Evolutionary conservation across 2,113 vertebrate genomes (phyloP).

Genomic region (Turdus rufiventris): DNA sequence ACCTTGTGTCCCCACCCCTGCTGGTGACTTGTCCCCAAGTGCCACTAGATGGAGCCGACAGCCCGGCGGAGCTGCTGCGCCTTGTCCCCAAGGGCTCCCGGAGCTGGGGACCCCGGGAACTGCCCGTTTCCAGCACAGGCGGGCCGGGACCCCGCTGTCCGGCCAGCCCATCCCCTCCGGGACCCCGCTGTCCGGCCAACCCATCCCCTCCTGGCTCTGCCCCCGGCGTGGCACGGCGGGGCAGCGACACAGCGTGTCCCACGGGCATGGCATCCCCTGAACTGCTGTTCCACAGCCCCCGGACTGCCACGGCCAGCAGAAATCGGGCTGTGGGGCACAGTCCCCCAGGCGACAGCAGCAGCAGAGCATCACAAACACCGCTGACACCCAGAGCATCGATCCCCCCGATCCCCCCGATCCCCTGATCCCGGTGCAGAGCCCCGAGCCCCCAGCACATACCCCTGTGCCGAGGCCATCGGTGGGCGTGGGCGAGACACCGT

Average conservation of each 20-base stretch:
- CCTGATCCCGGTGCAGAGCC: no score
- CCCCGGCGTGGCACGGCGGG: neutral
- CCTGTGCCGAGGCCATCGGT: conserved; percentile 80
- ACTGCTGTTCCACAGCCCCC: neutral
- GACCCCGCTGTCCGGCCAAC: neutral
- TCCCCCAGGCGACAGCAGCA: neutral
- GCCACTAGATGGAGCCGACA: conserved; percentile 55
- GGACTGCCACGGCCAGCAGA: no score
- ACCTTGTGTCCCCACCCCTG: neutral
- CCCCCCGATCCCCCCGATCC: neutral
- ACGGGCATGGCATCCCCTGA: accelerated
- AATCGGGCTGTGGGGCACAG: neutral
- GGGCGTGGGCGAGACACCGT: conserved; percentile 82
- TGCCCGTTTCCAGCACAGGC: neutral
- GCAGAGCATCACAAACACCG: neutral
- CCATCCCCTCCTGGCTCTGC: neutral
- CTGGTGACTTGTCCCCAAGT: neutral
- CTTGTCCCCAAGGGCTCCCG: neutral
- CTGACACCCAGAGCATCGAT: neutral
- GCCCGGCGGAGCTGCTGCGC: neutral
- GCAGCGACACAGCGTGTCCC: neutral
- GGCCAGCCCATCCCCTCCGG: neutral
- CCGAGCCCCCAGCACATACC: conserved; percentile 70
- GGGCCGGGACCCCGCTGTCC: neutral
- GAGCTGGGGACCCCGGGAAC: neutral